Conservation (phyloP, 2,797 vertebrate genomes). For the Odontamblyopus lacepedii region DNA sequence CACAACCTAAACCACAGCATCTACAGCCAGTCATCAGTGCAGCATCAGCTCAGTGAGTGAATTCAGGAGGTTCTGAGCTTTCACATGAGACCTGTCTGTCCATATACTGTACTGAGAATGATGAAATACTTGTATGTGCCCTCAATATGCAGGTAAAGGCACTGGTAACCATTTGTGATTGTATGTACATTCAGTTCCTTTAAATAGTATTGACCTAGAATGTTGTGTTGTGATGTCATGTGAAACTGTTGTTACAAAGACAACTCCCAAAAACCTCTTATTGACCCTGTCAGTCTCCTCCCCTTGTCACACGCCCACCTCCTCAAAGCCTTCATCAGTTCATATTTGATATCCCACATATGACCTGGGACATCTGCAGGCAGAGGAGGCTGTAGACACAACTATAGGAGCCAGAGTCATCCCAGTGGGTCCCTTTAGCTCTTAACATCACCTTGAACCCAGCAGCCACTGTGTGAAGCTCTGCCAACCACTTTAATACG, state of each 20-base stretch:
- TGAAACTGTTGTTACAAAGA: neutral
- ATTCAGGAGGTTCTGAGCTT: no score
- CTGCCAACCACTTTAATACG: slow-evolving; percentile 78
- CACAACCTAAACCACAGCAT: no score
- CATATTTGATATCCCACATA: slow-evolving; percentile 27
- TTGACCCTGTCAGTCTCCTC: neutral
- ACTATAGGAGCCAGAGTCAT: slow-evolving; percentile 60
- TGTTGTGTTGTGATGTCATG: neutral
- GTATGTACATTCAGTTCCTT: neutral
- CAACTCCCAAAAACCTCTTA: neutral
- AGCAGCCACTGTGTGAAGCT: slow-evolving; percentile 63
- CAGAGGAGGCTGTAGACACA: slow-evolving; percentile 61
- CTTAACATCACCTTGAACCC: slow-evolving; percentile 68
- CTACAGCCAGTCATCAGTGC: no score
- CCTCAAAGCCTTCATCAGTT: slow-evolving; percentile 53
- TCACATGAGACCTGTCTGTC: no score
- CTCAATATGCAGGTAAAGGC: no score
- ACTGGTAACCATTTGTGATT: no score
- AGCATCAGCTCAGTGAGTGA: no score
- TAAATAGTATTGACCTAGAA: neutral
- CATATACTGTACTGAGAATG: no score
- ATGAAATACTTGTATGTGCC: no score
- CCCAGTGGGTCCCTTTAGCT: slow-evolving; percentile 43
- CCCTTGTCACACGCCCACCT: slow-evolving; percentile 29
- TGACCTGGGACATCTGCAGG: slow-evolving; percentile 63